Conservation (phyloP, 1,140 invertebrate genomes). For the Melipona quadrifasciata region DNA sequence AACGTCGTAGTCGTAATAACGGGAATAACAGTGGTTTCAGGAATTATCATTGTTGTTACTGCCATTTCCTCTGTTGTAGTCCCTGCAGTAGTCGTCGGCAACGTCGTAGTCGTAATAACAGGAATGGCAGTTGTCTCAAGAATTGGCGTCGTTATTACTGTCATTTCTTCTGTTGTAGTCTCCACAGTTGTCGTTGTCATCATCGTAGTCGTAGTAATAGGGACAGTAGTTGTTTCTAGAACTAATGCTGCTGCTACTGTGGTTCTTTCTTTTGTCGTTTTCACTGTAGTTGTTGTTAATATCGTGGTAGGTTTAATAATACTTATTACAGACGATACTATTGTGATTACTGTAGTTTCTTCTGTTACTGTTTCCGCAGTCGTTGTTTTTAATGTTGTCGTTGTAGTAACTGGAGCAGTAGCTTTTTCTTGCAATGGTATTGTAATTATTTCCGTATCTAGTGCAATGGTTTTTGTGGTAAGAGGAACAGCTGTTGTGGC, state of each 20-base stretch:
- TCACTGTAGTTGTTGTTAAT: background rate
- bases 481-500: too few species aligned
- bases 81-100: background rate
- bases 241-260: background rate
- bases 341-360: background rate
- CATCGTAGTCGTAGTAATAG: background rate
- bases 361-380: too few species aligned
- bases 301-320: background rate
- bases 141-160: accelerated
- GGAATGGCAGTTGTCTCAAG: accelerated
- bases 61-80: background rate
- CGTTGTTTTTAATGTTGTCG: background rate
- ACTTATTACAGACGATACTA: background rate
- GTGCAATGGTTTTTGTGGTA: background rate
- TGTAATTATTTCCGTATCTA: background rate
- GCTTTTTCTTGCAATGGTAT: background rate
- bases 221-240: background rate
- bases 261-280: background rate
- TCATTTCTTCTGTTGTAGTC: background rate
- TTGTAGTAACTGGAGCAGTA: background rate
- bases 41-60: background rate
- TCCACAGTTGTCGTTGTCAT: background rate
- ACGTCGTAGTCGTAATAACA: background rate
- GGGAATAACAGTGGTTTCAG: background rate
- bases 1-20: background rate